phyloP scores from a whole-genome alignment of 30 jellyfish, hydroid and myxozoan genomes.

The Phacellophora camtschatica region DNA sequence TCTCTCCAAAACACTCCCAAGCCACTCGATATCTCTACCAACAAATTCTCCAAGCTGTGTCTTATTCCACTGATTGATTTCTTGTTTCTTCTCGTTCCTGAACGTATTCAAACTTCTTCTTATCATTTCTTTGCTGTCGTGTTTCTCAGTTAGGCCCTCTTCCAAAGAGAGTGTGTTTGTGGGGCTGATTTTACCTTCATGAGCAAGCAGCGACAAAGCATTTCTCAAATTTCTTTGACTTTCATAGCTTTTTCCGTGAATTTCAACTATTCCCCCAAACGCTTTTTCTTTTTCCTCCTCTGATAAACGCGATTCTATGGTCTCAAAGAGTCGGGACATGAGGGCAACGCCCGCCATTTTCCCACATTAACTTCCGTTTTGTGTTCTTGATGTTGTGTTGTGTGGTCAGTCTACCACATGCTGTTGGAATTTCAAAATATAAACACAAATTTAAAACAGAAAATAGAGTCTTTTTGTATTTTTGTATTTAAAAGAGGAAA shows the following conservation, averaged over 20 bases:
- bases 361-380: too few species aligned
- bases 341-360: not conserved
- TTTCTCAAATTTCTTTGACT: not conserved
- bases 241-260: not conserved
- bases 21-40: constrained; percentile 21
- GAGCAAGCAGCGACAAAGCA: not conserved
- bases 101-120: not conserved
- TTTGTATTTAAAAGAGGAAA: too few species aligned
- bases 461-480: too few species aligned
- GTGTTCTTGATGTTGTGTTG: too few species aligned
- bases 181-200: not conserved
- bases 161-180: not conserved
- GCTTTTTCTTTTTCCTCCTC: not conserved
- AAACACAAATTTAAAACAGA: too few species aligned
- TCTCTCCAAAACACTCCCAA: not conserved
- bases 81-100: not conserved
- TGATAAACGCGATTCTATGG: not conserved
- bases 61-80: not conserved
- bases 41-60: constrained; percentile 30
- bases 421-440: too few species aligned
- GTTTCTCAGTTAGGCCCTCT: not conserved
- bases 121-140: not conserved
- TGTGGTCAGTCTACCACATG: too few species aligned
- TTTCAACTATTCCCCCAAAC: not conserved
- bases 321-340: not conserved